Evolutionary conservation across 2,888 invertebrate genomes (phyloP), one percentile per base, ranked within the genome.

Genomic region (Drosophila lacicola): DNA sequence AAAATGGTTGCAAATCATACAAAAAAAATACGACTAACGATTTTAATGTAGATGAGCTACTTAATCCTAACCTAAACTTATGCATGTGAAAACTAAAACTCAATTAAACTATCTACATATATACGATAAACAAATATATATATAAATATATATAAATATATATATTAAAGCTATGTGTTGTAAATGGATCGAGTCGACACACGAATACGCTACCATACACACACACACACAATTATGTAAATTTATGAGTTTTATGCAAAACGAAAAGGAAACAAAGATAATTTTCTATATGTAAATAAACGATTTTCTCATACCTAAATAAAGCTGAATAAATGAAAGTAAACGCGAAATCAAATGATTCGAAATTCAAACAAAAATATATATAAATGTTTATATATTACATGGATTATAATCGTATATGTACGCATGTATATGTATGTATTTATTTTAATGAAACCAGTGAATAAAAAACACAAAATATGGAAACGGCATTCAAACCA

Each of bases 1-100:
- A 37, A 70, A 71, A 81, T 81, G 84, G 70, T 83, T 84, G 56
- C 68, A 79, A 84, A 81, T 81, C 82, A 74, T 79, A 66, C 49
- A 73, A 70, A 17, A 17, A 17, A 17, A 74, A 80, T 76, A 74
- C 56, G 50, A 77, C 46, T 51, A 70, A 78, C 70, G 82, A 81
- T 77, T 83, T 82, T 82, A 81, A 68, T 34, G 62, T 80, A 83
- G 66, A 76, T 64, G 56, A 67, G 57, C 64, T 74, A 72, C 53
- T 49, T 56, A 61, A 61, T 39, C 47, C 50, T 49, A 55, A 63
- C 57, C 41, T 56, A 46, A 55, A 45, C 63, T 60, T 51, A 51
- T 77, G 68, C 65, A 64, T 61, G 51, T 53, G 55, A 37, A 49
- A 51, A 36, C 36, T 45, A 4, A 17, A 63, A 56, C 64, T 73